A percentile compares a stretch with the other conserved stretches of the same genome.
Conservation (phyloP, 2,797 vertebrate genomes). For the Ataeniobius toweri region DNA sequence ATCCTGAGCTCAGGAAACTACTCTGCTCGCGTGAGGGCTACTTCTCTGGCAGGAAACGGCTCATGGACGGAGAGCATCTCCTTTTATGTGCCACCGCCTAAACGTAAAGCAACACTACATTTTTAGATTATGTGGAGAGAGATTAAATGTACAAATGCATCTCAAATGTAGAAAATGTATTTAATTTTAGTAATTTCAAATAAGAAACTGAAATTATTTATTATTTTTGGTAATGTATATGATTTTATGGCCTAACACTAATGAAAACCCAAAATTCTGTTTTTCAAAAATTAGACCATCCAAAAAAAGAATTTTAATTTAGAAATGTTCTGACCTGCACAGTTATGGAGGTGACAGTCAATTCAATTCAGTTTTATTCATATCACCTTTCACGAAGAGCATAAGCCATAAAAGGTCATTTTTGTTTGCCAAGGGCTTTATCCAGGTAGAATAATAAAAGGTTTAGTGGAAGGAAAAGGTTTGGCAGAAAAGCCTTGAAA, state of each 20-base stretch:
- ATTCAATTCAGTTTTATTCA: too few relatives aligned
- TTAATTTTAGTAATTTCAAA: not conserved
- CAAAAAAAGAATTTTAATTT: too few relatives aligned
- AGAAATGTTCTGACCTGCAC: too few relatives aligned
- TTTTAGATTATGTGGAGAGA: not conserved
- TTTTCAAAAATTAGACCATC: too few relatives aligned
- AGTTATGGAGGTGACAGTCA: not conserved
- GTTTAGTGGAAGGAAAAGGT: too few relatives aligned
- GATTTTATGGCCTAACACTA: not conserved
- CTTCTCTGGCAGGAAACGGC: conserved; percentile 93
- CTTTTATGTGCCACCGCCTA: conserved; percentile 91
- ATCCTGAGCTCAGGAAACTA: conserved; percentile 93
- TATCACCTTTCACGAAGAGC: not conserved
- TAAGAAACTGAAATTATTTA: too few relatives aligned
- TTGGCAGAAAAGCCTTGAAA: too few relatives aligned
- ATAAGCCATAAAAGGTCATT: too few relatives aligned
- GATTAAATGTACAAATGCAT: not conserved
- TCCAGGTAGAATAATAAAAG: too few relatives aligned
- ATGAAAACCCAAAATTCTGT: not conserved
- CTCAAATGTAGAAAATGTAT: not conserved
- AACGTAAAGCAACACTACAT: conserved; percentile 79
- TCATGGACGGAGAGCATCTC: conserved; percentile 93
- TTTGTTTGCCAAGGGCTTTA: too few relatives aligned
- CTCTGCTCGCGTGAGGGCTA: conserved; percentile 90
- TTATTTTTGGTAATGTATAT: not conserved